Evolutionary conservation across 1,140 invertebrate species (phyloP).

Genomic region (Goniozus legneri): DNA sequence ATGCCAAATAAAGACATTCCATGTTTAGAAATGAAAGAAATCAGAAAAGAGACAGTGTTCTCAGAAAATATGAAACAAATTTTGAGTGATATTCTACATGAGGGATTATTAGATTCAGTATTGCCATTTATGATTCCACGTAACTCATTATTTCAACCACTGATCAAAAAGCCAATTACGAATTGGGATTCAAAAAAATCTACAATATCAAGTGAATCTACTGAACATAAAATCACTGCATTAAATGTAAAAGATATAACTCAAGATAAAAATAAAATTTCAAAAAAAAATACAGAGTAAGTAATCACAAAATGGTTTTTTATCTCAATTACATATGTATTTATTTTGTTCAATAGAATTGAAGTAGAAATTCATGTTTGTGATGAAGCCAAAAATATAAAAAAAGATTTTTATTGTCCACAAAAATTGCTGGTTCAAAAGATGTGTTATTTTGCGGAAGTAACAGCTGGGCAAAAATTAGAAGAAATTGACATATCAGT

Average conservation of each 20-base stretch:
- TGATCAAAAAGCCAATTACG: slow-evolving; percentile 54
- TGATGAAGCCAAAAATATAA: slow-evolving; percentile 81
- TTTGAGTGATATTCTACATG: slow-evolving; percentile 66
- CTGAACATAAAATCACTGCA: slow-evolving; percentile 18
- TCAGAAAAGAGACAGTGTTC: slow-evolving; percentile 27
- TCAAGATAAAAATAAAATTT: slow-evolving; percentile 37
- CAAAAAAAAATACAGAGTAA: slow-evolving; percentile 41
- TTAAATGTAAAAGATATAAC: slow-evolving; percentile 37
- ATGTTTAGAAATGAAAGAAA: slow-evolving; percentile 9
- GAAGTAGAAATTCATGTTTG: slow-evolving; percentile 85
- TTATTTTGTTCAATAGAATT: slow-evolving; percentile 55
- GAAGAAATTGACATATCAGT: slow-evolving; percentile 96
- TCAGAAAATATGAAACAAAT: slow-evolving; percentile 49
- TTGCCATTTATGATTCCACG: slow-evolving; percentile 65
- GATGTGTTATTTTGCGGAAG: slow-evolving; percentile 93
- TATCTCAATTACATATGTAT: not conserved
- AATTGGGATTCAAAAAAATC: slow-evolving; percentile 53
- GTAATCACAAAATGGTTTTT: slow-evolving; percentile 15
- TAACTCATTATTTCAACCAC: slow-evolving; percentile 49
- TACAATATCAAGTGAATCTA: slow-evolving; percentile 25
- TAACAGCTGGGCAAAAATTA: slow-evolving; percentile 78
- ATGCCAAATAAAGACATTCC: slow-evolving; percentile 34
- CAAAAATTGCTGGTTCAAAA: slow-evolving; percentile 80
- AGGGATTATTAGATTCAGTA: slow-evolving; percentile 75
- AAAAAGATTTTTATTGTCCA: slow-evolving; percentile 84